These are phyloP conservation scores for Eilema griseolum DNA, from an alignment of 2,888 invertebrate genomes.

Conservation along the genomic window DNA sequence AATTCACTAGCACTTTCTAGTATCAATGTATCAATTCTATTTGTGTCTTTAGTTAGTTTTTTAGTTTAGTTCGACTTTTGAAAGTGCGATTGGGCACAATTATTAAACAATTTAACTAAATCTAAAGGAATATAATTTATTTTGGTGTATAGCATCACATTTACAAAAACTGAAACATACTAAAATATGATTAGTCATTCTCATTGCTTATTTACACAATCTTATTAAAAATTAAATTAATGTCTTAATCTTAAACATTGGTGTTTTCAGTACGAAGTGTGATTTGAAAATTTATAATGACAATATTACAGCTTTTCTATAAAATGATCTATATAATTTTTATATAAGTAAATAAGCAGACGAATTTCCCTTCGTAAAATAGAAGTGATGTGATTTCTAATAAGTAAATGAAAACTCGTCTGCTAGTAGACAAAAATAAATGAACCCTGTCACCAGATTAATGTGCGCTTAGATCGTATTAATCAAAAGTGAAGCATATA, in stretches of 20 bases:
- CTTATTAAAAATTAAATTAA: slow-evolving; percentile 40
- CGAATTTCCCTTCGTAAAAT: slow-evolving; percentile 73
- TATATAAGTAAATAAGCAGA: slow-evolving; percentile 68
- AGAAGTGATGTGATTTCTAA: slow-evolving; percentile 63
- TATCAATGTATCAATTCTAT: slow-evolving; percentile 23
- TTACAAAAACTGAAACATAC: slow-evolving; percentile 35
- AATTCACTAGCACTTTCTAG: slow-evolving; percentile 37
- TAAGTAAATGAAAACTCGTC: slow-evolving; percentile 68
- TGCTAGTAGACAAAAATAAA: slow-evolving; percentile 80
- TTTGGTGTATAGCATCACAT: slow-evolving; percentile 44
- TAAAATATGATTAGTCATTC: slow-evolving; percentile 34
- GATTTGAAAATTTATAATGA: slow-evolving; percentile 52
- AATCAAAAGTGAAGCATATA: slow-evolving; percentile 55
- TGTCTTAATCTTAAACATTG: slow-evolving; percentile 55
- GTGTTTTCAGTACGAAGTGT: slow-evolving; percentile 55
- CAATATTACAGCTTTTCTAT: slow-evolving; percentile 56
- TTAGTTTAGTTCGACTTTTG: slow-evolving; percentile 28
- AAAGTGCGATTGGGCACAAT: slow-evolving; percentile 44
- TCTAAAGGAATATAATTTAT: slow-evolving; percentile 45
- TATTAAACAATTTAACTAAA: slow-evolving; percentile 31
- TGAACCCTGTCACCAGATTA: slow-evolving; percentile 83
- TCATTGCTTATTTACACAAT: slow-evolving; percentile 51
- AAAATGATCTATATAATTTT: slow-evolving; percentile 64
- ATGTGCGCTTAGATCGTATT: slow-evolving; percentile 79
- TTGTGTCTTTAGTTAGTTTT: slow-evolving; percentile 34